Evolutionary conservation across 1,140 invertebrate species (phyloP).

Genomic region (Sycophila sp.): DNA sequence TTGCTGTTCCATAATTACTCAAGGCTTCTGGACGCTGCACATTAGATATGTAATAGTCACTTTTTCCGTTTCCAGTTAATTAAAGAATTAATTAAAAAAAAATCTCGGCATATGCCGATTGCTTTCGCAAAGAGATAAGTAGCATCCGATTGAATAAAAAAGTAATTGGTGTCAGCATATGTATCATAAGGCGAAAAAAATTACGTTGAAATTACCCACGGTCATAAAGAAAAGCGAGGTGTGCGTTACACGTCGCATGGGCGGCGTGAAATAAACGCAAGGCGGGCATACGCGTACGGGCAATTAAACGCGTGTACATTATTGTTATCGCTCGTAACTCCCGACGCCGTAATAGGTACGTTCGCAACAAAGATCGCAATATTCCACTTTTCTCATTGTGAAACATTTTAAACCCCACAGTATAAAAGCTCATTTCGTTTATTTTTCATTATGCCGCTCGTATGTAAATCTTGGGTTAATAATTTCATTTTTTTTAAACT

Average conservation of each 20-base stretch:
- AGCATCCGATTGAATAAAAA: slow-evolving; percentile 35
- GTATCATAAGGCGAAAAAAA: slow-evolving; percentile 29
- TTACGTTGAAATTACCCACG: slow-evolving; percentile 33
- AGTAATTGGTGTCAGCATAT: slow-evolving; percentile 31
- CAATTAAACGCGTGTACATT: slow-evolving; percentile 45
- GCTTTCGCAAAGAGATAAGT: slow-evolving; percentile 24
- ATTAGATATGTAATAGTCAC: slow-evolving; percentile 12
- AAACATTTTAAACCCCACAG: slow-evolving; percentile 26
- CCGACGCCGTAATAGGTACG: slow-evolving; percentile 36
- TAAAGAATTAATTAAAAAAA: slow-evolving; percentile 25
- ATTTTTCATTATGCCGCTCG: slow-evolving; percentile 30
- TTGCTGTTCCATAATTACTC: no score
- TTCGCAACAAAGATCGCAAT: slow-evolving; percentile 35
- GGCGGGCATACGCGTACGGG: slow-evolving; percentile 40
- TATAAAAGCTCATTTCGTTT: slow-evolving; percentile 4
- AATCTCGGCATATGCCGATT: slow-evolving; percentile 15
- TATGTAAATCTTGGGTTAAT: slow-evolving; percentile 12
- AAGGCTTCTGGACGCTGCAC: not conserved
- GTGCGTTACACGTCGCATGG: slow-evolving; percentile 35
- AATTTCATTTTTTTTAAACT: no score
- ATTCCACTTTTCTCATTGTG: slow-evolving; percentile 35
- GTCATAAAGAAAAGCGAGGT: slow-evolving; percentile 38
- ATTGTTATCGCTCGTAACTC: slow-evolving; percentile 42
- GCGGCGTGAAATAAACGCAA: slow-evolving; percentile 44
- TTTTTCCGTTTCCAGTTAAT: slow-evolving; percentile 15